Evolutionary conservation across 1,140 invertebrate genomes (phyloP).

Genomic region (Pachypsylla venusta): DNA sequence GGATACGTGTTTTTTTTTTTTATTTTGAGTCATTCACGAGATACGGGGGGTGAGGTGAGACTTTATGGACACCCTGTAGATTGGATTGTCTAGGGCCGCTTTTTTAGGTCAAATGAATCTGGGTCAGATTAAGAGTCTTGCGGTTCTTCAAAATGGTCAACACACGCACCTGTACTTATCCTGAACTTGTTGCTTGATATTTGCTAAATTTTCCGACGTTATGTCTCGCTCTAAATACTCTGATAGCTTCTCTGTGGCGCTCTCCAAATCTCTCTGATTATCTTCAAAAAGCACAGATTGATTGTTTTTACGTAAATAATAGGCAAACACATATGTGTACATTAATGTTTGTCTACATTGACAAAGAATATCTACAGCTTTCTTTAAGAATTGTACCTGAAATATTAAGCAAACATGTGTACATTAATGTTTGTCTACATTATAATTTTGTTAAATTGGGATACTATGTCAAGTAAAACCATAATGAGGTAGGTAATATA

Average conservation of each 20-base stretch:
- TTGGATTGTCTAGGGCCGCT: too few relatives aligned
- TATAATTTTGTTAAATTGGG: too few relatives aligned
- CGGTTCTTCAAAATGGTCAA: too few relatives aligned
- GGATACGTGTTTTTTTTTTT: too few relatives aligned
- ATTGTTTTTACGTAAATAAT: slow-evolving; percentile 95
- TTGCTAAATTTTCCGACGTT: slow-evolving; percentile 89
- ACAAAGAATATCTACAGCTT: slow-evolving; percentile 94
- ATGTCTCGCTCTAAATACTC: slow-evolving; percentile 97
- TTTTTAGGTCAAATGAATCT: too few relatives aligned
- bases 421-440: slow-evolving; percentile 97
- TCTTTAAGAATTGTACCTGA: slow-evolving; percentile 90
- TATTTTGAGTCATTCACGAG: too few relatives aligned
- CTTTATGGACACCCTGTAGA: too few relatives aligned
- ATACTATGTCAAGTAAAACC: too few relatives aligned
- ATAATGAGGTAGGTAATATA: too few relatives aligned
- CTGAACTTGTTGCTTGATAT: slow-evolving; percentile 98
- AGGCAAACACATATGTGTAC: slow-evolving; percentile 99
- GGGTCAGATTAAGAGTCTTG: too few relatives aligned
- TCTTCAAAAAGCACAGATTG: slow-evolving; percentile 98
- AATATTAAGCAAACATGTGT: slow-evolving; percentile 98
- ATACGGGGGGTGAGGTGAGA: too few relatives aligned
- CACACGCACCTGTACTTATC: slow-evolving; percentile 92
- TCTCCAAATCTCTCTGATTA: slow-evolving; percentile 96
- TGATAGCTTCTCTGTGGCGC: slow-evolving; percentile 88
- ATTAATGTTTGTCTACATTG: slow-evolving; percentile 94